These are phyloP conservation scores for Helicoverpa assulta DNA, from an alignment of 2,888 invertebrate genomes.

Conservation along the genomic window DNA sequence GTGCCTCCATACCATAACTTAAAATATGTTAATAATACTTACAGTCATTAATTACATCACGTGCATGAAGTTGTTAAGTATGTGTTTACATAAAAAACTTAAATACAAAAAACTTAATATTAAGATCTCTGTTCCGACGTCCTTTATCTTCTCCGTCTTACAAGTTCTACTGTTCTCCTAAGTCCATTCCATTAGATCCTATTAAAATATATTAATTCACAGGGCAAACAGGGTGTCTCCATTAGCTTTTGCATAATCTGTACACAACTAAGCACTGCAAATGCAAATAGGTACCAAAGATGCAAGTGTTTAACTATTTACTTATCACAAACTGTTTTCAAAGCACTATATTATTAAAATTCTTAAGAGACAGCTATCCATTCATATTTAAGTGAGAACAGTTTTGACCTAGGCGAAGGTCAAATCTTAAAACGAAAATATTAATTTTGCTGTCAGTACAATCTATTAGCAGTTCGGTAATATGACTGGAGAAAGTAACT, in stretches of 20 bases:
- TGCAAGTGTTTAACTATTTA: conserved; percentile 21
- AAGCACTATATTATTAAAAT: conserved; percentile 18
- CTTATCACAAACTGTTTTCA: conserved; percentile 15
- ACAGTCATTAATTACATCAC: too few relatives aligned
- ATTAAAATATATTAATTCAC: conserved; percentile 9
- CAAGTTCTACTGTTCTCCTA: conserved; percentile 2
- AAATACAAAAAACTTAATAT: too few relatives aligned
- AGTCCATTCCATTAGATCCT: neutral
- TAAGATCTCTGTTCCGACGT: too few relatives aligned
- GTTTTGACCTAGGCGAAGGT: conserved; percentile 29
- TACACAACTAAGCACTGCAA: conserved; percentile 7
- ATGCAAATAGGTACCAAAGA: conserved; percentile 1
- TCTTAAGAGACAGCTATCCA: neutral
- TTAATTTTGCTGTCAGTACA: conserved; percentile 52
- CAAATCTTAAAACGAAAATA: conserved; percentile 31
- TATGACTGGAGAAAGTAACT: conserved; percentile 75
- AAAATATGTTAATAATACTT: too few relatives aligned
- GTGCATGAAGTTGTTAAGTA: too few relatives aligned
- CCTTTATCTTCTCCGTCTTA: neutral
- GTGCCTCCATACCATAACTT: too few relatives aligned
- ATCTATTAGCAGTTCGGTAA: conserved; percentile 67
- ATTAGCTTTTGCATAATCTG: conserved; percentile 9
- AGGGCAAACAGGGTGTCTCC: neutral
- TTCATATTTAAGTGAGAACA: neutral
- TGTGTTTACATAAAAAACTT: too few relatives aligned